Evolutionary conservation across 2,113 vertebrate genomes (phyloP).

Genomic region (Oreotrochilus melanogaster): DNA sequence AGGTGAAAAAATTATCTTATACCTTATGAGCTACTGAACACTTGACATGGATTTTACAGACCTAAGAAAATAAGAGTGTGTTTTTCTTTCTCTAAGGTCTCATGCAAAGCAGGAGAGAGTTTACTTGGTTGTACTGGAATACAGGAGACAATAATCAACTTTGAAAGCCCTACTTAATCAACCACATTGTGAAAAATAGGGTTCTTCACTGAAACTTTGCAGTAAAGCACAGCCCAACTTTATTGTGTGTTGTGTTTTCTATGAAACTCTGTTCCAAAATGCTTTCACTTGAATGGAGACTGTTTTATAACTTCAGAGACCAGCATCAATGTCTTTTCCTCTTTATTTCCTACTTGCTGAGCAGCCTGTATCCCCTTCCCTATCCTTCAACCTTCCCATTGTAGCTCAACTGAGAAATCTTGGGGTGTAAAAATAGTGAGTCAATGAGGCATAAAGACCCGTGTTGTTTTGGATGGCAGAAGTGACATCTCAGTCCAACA

Average conservation of each 20-base stretch:
- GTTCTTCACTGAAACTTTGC: background rate
- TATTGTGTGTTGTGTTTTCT: background rate
- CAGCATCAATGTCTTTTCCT: background rate
- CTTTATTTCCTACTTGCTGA: background rate
- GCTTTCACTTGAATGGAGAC: background rate
- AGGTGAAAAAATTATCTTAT: background rate
- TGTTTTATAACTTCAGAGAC: background rate
- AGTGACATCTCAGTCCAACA: background rate
- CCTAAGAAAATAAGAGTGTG: background rate
- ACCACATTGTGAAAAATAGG: background rate
- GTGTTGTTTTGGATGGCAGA: background rate
- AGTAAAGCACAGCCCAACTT: background rate
- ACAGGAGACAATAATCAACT: background rate
- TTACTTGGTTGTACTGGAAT: background rate
- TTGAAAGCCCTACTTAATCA: background rate
- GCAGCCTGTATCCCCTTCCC: background rate
- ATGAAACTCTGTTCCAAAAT: background rate
- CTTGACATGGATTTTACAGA: background rate
- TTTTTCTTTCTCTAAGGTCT: background rate
- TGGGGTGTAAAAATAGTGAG: background rate
- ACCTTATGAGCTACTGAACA: background rate
- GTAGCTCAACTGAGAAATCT: background rate
- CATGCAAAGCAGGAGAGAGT: background rate
- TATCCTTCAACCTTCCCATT: background rate
- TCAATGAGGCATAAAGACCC: conserved; percentile 13